phyloP scores from a whole-genome alignment of 1,140 invertebrate species.

The Aleiodes sp. region DNA sequence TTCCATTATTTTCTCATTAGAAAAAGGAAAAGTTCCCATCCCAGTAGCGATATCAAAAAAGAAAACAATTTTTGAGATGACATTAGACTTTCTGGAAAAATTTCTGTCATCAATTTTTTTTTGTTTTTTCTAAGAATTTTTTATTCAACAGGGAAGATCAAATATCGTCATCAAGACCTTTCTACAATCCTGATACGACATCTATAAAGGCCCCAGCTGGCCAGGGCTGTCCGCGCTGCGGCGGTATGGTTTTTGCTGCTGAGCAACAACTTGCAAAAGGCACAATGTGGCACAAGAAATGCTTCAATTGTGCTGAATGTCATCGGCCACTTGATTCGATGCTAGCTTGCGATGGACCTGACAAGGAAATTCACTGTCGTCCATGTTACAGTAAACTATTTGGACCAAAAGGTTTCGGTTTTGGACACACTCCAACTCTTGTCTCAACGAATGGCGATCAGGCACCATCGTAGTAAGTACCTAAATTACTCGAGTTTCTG shows the following conservation, averaged over 20 bases:
- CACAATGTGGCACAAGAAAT: constrained; percentile 95
- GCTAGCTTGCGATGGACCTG: constrained; percentile 87
- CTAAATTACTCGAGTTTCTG: neutral
- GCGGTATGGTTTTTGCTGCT: constrained; percentile 92
- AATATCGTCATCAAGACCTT: constrained; percentile 79
- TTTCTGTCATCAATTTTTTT: no score
- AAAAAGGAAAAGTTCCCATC: neutral
- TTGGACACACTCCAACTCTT: constrained; percentile 85
- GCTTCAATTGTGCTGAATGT: constrained; percentile 92
- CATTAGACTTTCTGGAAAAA: neutral
- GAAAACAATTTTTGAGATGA: no score
- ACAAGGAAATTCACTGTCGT: constrained; percentile 88
- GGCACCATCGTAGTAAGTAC: constrained; percentile 75
- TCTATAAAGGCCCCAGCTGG: constrained; percentile 87
- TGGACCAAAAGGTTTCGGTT: constrained; percentile 91
- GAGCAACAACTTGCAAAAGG: constrained; percentile 94
- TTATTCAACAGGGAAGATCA: constrained; percentile 76
- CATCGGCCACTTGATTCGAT: constrained; percentile 94
- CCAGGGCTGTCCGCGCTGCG: constrained; percentile 90
- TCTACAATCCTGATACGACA: constrained; percentile 85
- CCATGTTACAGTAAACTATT: constrained; percentile 90
- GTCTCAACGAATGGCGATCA: constrained; percentile 80
- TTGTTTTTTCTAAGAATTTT: no score
- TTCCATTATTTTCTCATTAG: constrained; percentile 44
- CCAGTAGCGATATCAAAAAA: no score